Evolutionary conservation across 1,140 invertebrate genomes (phyloP).

Genomic region (Pogonomyrmex barbatus): DNA sequence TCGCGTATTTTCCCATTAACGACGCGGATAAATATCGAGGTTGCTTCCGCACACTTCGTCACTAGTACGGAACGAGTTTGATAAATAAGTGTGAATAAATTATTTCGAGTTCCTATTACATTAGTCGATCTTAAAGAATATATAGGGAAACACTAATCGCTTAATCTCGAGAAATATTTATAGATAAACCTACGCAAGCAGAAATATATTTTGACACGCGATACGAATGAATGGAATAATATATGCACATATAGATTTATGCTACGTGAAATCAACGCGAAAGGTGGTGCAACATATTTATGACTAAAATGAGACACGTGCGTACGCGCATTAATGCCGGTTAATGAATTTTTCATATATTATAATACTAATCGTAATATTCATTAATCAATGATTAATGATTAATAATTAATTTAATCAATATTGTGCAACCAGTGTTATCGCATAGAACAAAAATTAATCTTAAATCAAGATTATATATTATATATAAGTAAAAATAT

Average conservation of each 20-base stretch:
- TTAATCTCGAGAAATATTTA: not conserved
- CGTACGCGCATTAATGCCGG: not conserved
- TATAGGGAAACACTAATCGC: not conserved
- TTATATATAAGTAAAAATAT: too few relatives aligned
- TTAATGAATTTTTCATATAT: not conserved
- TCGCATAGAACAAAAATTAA: too few relatives aligned
- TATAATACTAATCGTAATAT: not conserved
- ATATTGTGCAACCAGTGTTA: not conserved
- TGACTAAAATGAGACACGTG: not conserved
- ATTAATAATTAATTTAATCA: conserved; percentile 3
- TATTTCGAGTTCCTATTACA: conserved; percentile 2
- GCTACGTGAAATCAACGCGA: not conserved
- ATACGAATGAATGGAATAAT: not conserved
- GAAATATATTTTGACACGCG: not conserved
- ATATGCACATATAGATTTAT: not conserved
- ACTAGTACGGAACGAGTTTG: conserved; percentile 46
- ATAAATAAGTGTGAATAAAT: conserved; percentile 31
- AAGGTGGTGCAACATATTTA: not conserved
- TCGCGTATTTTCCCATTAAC: conserved; percentile 73
- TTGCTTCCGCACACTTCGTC: conserved; percentile 64
- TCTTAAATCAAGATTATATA: too few relatives aligned
- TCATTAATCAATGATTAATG: conserved; percentile 5
- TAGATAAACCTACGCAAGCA: not conserved
- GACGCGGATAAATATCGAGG: conserved; percentile 69
- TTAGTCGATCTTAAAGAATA: not conserved